phyloP scores from a whole-genome alignment of 2,888 invertebrate species.

The Sesamia inferens region DNA sequence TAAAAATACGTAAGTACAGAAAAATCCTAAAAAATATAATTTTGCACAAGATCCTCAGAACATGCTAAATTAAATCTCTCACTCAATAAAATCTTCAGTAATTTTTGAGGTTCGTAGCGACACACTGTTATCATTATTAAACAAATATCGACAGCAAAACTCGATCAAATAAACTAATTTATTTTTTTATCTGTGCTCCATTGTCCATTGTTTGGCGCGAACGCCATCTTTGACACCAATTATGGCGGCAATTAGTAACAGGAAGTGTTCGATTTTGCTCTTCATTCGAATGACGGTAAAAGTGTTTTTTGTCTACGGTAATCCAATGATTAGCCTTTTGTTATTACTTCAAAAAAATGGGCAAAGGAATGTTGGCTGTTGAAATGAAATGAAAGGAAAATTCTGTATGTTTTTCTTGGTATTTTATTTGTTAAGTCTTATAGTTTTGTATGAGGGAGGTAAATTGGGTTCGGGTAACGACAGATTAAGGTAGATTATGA shows the following conservation, averaged over 20 bases:
- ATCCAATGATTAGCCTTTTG: conserved; percentile 35
- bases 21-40: not conserved
- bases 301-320: conserved; percentile 51
- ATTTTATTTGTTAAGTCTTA: not conserved
- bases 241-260: conserved; percentile 60
- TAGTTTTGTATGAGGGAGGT: not conserved
- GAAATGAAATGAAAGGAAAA: conserved; percentile 16
- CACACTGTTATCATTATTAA: conserved; percentile 56
- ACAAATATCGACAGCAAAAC: conserved; percentile 56
- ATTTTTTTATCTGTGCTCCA: conserved; percentile 61
- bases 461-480: not conserved
- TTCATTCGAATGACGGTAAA: conserved; percentile 59
- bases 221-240: conserved; percentile 60
- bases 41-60: not conserved
- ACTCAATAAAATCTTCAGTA: conserved; percentile 9
- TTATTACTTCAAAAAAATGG: conserved; percentile 15
- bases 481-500: too few relatives aligned
- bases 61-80: not conserved
- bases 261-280: conserved; percentile 63
- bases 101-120: conserved; percentile 47
- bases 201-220: conserved; percentile 71
- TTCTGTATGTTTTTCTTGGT: not conserved
- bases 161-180: conserved; percentile 64
- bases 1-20: not conserved
- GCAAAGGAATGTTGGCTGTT: not conserved